Base-by-base conservation (phyloP, 2,888 invertebrate genomes). In the Steinernema carpocapsae region DNA sequence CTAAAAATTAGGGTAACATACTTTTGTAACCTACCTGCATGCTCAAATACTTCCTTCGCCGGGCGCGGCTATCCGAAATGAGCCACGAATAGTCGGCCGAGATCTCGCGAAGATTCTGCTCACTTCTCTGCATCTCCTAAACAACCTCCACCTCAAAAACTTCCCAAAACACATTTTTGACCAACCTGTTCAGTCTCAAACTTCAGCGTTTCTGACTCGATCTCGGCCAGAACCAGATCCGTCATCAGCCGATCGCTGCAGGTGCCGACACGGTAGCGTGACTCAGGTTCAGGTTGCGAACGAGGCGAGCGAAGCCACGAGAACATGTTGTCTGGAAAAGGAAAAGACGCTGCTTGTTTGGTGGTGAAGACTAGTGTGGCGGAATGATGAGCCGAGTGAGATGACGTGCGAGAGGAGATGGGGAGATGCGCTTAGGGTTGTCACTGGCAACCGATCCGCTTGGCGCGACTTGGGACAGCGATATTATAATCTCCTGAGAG, bases 21-120 rank as follows among this genome's bases (percentile, higher is more conserved):
- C n/a, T n/a, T n/a, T n/a, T n/a, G n/a, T n/a, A n/a, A n/a, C n/a
- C n/a, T 45, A 80, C 80, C 48, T 74, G 64, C 72, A 77, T 80
- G 42, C 71, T 74, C 4, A 80, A 72, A 22, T 70, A 72, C 51
- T 80, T 82, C 46, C 78, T 80, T 7, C 75, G 59, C 42, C 78
- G 80, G 46, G 77, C 37, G 29, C 75, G 71, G 80, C 78, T 83
- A 56, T 80, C 80, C 77, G 64, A 64, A 6, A 80, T 82, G 14
- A 80, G 73, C 80, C 80, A 80, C n/a, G 76, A 72, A 64, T 80
- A 82, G 70, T 80, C 80, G n/a, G 80, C 82, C 32, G 72, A 70
- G 22, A 22, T 75, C 42, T 75, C 74, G 29, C 48, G 46, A 1
- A 82, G 71, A 26, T 59, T 42, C 19, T 78, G 76, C 71, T 80